A percentile compares a stretch with the other conserved stretches of the same genome.
These are phyloP conservation scores for Ailurus styani DNA, from an alignment of 2,113 vertebrate genomes.

Conservation along the genomic window DNA sequence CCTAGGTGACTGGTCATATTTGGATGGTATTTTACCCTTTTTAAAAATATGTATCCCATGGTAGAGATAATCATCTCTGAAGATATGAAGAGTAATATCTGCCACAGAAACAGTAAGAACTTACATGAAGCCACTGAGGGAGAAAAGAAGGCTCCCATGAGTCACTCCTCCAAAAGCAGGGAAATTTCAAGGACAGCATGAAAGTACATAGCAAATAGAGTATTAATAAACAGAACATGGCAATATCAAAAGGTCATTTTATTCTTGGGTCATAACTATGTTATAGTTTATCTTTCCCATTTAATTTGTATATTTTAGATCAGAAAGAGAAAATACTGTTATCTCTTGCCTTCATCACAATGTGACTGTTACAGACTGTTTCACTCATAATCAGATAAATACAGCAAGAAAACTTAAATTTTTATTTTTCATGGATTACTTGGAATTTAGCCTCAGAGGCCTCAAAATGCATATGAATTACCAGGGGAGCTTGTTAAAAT, in stretches of 20 bases:
- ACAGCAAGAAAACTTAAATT: neutral
- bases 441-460: neutral
- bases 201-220: neutral
- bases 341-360: neutral
- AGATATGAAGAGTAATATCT: neutral
- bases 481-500: neutral
- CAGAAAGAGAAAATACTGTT: neutral
- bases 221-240: neutral
- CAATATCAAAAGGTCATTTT: neutral
- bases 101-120: neutral
- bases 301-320: neutral
- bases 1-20: neutral
- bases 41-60: neutral
- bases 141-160: neutral
- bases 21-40: neutral
- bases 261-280: neutral
- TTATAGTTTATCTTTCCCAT: neutral
- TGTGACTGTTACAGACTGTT: neutral
- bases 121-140: neutral
- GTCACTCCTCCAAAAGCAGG: neutral
- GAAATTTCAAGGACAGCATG: neutral
- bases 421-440: neutral
- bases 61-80: neutral
- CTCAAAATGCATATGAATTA: neutral
- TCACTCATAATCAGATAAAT: neutral